A percentile compares a stretch with the other conserved stretches of the same genome.
Evolutionary conservation across 2,797 vertebrate genomes (phyloP).

Genomic region (Gymnodraco acuticeps): DNA sequence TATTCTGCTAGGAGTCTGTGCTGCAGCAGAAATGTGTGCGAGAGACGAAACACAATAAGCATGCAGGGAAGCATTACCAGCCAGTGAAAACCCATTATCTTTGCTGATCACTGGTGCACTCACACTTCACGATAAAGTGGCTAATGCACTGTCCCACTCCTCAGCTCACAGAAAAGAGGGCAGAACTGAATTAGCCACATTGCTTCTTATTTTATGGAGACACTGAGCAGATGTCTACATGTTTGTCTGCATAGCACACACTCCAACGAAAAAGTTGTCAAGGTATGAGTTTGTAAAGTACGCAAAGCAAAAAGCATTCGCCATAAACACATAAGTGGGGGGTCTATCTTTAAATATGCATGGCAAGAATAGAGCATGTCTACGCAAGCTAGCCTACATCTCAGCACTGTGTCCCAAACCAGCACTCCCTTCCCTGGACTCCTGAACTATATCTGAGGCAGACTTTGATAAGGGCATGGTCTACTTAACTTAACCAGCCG

Average conservation of each 20-base stretch:
- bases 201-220: slow-evolving; percentile 51
- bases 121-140: slow-evolving; percentile 44
- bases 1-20: slow-evolving; percentile 57
- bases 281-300: neutral
- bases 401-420: slow-evolving; percentile 39
- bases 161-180: slow-evolving; percentile 52
- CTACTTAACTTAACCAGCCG: slow-evolving; percentile 39
- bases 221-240: slow-evolving; percentile 55
- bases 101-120: neutral
- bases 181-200: slow-evolving; percentile 68
- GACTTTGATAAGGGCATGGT: slow-evolving; percentile 43
- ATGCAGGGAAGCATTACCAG: slow-evolving; percentile 26
- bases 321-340: slow-evolving; percentile 5
- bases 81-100: slow-evolving; percentile 15
- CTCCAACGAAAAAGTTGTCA: neutral
- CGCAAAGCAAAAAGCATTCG: neutral
- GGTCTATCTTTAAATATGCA: slow-evolving; percentile 49
- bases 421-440: slow-evolving; percentile 55
- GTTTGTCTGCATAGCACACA: slow-evolving; percentile 1
- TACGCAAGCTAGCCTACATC: slow-evolving; percentile 50
- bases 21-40: slow-evolving; percentile 34
- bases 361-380: slow-evolving; percentile 27
- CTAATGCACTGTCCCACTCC: slow-evolving; percentile 34
- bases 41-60: slow-evolving; percentile 29
- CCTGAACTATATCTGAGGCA: slow-evolving; percentile 58